Base-by-base conservation (phyloP, 2,888 invertebrate genomes). In the Oxystoma pomonae region DNA sequence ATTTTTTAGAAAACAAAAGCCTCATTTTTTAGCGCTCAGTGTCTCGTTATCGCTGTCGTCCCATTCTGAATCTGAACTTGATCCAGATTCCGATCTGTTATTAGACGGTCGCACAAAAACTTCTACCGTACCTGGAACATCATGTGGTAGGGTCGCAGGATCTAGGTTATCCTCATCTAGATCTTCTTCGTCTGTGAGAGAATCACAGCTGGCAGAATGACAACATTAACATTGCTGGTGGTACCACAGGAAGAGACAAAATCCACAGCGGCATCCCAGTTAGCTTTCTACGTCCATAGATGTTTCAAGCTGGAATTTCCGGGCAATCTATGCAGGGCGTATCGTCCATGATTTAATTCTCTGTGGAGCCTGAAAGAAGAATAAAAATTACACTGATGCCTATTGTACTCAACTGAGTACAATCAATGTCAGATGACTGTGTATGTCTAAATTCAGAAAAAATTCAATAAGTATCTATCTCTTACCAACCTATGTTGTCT, bases 201-300 rank as follows among this genome's bases (percentile, higher is more conserved):
- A 3, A 35, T 60, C 60, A 2, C 21, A 56, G 60, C 55, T 12
- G 60, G 60, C 19, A 60, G 20, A 21, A 60, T 60, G 20, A 60
- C 60, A 16, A 60, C 20, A 60, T 55, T 56, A 12, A 60, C 55
- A 55, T 60, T 57, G 17, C 20, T 55, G 17, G 21, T 55, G 56
- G 56, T 60, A 20, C n/a, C n/a, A n/a, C n/a, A n/a, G n/a, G n/a
- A n/a, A n/a, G n/a, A 18, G 20, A 12, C 57, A 57, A 57, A 57
- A 57, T 57, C 21, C 20, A 16, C 57, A 12, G 57, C 57, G 9
- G 57, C 57, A 57, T 57, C 57, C 57, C 17, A 57, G n/a, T 50
- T 50, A 12, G 50, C 50, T 50, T 50, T n/a, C n/a, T 50, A 50
- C 50, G 50, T 12, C 50, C 50, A n/a, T n/a, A n/a, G n/a, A n/a